Evolutionary conservation across 2,797 vertebrate species (phyloP), one percentile per base, ranked within the genome.

Genomic region (Dryobates pubescens): DNA sequence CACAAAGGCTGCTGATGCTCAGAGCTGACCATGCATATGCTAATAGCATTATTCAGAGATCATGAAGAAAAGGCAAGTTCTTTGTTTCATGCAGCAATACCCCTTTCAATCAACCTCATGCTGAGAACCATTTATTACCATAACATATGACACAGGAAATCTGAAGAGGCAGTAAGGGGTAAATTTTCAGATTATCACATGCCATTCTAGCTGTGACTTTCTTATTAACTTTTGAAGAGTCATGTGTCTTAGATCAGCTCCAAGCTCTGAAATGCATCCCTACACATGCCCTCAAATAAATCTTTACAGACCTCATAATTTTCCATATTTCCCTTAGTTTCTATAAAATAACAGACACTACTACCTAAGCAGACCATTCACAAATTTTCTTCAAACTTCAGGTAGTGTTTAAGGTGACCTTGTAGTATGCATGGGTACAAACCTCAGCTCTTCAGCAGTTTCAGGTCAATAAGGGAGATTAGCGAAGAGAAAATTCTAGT

Each of bases 131-230:
- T 94, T 93, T 93, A 96, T 95, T 94, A 89, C 57, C 68, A 64
- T 95, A 91, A 90, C 82, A 89, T 82, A 81, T 59, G 90, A 95
- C 93, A 95, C 63, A 81, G 76, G 89, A 92, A 88, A 94, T 79
- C 84, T 92, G 73, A 89, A 86, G 87, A 82, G 93, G 43, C 73
- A 89, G 59, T 92, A 89, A 94, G 92, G 82, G 93, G 84, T 78
- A 94, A 95, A 94, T 95, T 94, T 96, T 89, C 84, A 95, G 86
- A 90, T 96, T 93, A 94, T 94, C 86, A 73, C 76, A 86, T 82
- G 64, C 29, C 73, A 94, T 86, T 91, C 85, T 94, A 76, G 54
- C 79, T 94, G 89, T 91, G 87, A 89, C 73, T 89, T 95, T 89
- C 76, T 92, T 87, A 96, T 94, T 93, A 95, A 78, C 32, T 89